Base-by-base conservation (phyloP, 2,113 vertebrate genomes). In the Poeciliopsis occidentalis region DNA sequence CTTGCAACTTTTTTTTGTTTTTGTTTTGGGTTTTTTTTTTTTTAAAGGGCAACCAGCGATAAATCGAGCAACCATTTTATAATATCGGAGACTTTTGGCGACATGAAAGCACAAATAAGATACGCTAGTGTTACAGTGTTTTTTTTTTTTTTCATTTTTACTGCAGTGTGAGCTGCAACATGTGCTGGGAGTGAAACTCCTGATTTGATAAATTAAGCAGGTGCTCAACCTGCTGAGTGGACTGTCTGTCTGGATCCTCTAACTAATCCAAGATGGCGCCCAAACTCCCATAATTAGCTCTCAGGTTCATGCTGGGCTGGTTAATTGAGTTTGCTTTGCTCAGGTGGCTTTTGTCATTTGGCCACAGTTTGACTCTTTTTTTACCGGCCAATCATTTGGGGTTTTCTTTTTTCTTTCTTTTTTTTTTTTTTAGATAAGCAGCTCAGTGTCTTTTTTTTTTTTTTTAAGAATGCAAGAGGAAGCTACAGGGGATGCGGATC, bases 241-340 rank as follows among this genome's bases (percentile, higher is more conserved):
- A 51, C 76, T 47, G n/a, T 69, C 64, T 29, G 39, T 73, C 68
- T 65, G 0, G 60, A 63, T 67, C 66, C 19, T 76, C 10, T 71
- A 13, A 67, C 63, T 84, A 88, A 90, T 31, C 57, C 63, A 34
- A 85, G 73, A 62, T 75, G 88, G 83, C 88, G 81, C 31, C 69
- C 63, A 60, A 7, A 27, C 69, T 73, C 29, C 87, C 64, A 75
- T 79, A 84, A 85, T 86, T 81, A 89, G 76, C 87, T 78, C 68
- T 11, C 15, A 15, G 60, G 51, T 78, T 73, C 76, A 81, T 27
- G 78, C 79, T 30, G 72, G 22, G 30, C 57, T 61, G 32, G 30
- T 76, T 87, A 85, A 87, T 86, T 85, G 80, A 73, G 67, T 83
- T 87, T 71, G 83, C 67, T 75, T 79, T 80, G 83, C 88, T 89